Conservation (phyloP, 2,888 invertebrate species). For the Germaria angustata region DNA sequence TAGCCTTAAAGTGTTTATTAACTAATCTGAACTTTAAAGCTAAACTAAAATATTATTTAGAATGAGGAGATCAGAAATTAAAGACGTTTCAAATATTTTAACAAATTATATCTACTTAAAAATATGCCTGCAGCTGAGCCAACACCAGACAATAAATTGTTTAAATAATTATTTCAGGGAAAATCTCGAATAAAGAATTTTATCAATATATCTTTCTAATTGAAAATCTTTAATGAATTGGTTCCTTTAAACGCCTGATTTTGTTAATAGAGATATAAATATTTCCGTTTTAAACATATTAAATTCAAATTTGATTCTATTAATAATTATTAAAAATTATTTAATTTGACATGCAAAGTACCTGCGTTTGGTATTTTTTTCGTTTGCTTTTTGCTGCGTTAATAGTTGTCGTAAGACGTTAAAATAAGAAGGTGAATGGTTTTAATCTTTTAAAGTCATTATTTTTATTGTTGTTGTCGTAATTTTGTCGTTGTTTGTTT, state of each 20-base stretch:
- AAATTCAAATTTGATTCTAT: neutral
- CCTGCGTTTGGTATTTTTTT: neutral
- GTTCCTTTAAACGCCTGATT: neutral
- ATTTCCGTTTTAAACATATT: slow-evolving; percentile 18
- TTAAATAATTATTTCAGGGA: too few relatives aligned
- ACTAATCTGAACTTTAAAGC: too few relatives aligned
- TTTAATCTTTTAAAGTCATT: slow-evolving; percentile 6
- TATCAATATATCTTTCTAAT: too few relatives aligned
- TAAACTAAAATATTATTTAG: too few relatives aligned
- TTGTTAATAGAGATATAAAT: slow-evolving; percentile 6
- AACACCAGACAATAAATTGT: too few relatives aligned
- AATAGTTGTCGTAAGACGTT: neutral
- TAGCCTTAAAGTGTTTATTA: too few relatives aligned
- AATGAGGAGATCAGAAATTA: too few relatives aligned
- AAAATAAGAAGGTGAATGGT: slow-evolving; percentile 40
- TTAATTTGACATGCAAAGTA: slow-evolving; percentile 17
- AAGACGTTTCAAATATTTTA: too few relatives aligned
- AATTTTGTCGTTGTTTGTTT: slow-evolving; percentile 8
- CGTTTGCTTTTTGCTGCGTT: neutral
- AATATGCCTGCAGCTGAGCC: too few relatives aligned
- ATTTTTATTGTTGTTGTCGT: neutral
- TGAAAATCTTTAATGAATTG: too few relatives aligned
- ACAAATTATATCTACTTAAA: too few relatives aligned
- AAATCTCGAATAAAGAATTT: too few relatives aligned
- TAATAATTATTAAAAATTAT: slow-evolving; percentile 8